A percentile compares a stretch with the other conserved stretches of the same genome.
Evolutionary conservation across 1,140 invertebrate genomes (phyloP).

Genomic region (Halictus rubicundus): DNA sequence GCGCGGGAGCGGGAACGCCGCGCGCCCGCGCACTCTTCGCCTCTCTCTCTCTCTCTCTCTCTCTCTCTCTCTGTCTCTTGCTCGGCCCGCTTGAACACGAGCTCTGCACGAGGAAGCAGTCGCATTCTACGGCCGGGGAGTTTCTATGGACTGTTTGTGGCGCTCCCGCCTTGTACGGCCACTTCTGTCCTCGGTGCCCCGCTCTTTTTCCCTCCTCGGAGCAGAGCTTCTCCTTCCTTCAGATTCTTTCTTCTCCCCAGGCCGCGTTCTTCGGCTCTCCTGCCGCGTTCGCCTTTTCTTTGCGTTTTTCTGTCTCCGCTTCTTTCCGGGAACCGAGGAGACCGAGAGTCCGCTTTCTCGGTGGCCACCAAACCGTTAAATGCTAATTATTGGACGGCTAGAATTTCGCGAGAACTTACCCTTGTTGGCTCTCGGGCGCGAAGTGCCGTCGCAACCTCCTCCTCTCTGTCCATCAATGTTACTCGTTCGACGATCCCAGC

Average conservation of each 20-base stretch:
- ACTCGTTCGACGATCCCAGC: too few species aligned
- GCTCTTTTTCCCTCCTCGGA: not conserved
- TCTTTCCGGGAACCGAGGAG: conserved; percentile 37
- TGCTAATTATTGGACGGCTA: conserved; percentile 66
- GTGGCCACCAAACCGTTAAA: conserved; percentile 47
- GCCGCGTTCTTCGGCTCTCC: conserved; percentile 22
- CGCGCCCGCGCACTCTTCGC: too few species aligned
- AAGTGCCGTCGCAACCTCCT: too few species aligned
- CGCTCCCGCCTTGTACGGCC: conserved; percentile 65
- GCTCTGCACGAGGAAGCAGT: conserved; percentile 52
- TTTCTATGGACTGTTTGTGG: conserved; percentile 75
- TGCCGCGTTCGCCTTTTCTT: conserved; percentile 4
- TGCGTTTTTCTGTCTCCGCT: conserved; percentile 12
- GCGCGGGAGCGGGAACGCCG: not conserved
- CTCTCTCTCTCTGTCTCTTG: too few species aligned
- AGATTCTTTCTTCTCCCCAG: conserved; percentile 28
- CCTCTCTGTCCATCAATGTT: too few species aligned
- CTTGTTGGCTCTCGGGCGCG: not conserved
- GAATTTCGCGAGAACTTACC: conserved; percentile 13
- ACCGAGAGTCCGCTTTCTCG: conserved; percentile 37
- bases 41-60: too few species aligned
- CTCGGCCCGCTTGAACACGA: conserved; percentile 38
- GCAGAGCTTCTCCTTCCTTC: not conserved
- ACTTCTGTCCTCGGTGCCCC: conserved; percentile 62
- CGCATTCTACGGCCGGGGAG: conserved; percentile 65